These are phyloP conservation scores for Lasioglossum vierecki DNA, from an alignment of 2,888 invertebrate genomes.

Conservation along the genomic window DNA sequence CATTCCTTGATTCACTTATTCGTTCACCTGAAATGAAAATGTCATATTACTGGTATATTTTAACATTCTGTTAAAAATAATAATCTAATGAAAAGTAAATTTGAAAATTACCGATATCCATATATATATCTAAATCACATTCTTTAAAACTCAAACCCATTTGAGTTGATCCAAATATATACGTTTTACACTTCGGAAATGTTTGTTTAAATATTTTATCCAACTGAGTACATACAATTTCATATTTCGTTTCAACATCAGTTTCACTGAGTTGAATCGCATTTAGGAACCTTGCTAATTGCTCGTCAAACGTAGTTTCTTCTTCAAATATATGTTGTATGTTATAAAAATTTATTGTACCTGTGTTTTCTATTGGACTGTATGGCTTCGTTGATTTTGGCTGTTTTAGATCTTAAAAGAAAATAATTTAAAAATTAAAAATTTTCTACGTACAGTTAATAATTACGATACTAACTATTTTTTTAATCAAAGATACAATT, in stretches of 20 bases:
- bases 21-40: constrained; percentile 50
- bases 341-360: constrained; percentile 68
- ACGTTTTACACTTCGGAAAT: constrained; percentile 81
- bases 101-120: constrained; percentile 84
- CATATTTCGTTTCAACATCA: constrained; percentile 73
- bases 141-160: constrained; percentile 89
- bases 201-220: constrained; percentile 66
- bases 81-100: constrained; percentile 43
- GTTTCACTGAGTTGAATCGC: constrained; percentile 67
- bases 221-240: constrained; percentile 69
- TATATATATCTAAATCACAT: constrained; percentile 91
- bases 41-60: constrained; percentile 10
- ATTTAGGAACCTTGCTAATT: constrained; percentile 73
- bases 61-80: not conserved
- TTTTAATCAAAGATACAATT: not conserved
- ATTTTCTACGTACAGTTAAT: not conserved
- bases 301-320: constrained; percentile 71
- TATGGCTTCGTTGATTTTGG: not conserved
- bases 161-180: constrained; percentile 90
- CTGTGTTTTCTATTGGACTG: constrained; percentile 26
- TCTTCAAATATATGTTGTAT: constrained; percentile 70
- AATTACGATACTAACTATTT: not conserved
- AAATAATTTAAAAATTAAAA: constrained; percentile 14
- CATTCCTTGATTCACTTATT: constrained; percentile 20
- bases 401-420: constrained; percentile 8